Percentiles rank a stretch among this genome's conserved stretches.
These are phyloP conservation scores for Sebastes hubbsi DNA, from an alignment of 2,797 vertebrate genomes.

Conservation along the genomic window DNA sequence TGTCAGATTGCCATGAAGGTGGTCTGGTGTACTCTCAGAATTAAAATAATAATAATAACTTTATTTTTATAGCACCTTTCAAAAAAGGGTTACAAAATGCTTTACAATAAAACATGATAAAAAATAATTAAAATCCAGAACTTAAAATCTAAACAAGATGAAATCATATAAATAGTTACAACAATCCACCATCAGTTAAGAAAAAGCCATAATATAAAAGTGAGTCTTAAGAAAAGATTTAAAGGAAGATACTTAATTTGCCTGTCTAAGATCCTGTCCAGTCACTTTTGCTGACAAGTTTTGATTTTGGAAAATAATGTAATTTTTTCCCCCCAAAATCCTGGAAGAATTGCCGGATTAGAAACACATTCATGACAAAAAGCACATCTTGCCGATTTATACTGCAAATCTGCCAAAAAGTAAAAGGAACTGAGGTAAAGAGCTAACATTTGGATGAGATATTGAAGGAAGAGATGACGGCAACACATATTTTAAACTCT, in stretches of 20 bases:
- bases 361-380: background rate
- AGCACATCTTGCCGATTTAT: background rate
- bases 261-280: too few species aligned
- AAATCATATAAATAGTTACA: too few species aligned
- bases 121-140: too few species aligned
- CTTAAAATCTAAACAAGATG: too few species aligned
- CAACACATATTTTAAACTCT: background rate
- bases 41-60: background rate
- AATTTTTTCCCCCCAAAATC: background rate
- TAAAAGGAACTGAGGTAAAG: background rate
- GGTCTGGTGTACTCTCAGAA: background rate
- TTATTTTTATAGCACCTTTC: too few species aligned
- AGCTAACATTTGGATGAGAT: background rate
- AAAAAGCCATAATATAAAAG: too few species aligned
- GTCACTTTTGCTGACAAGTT: too few species aligned
- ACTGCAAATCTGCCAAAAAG: background rate
- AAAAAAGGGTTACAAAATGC: too few species aligned
- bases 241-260: too few species aligned
- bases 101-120: too few species aligned
- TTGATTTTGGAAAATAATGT: background rate
- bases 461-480: background rate
- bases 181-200: too few species aligned
- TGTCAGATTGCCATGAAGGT: background rate
- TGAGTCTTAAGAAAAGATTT: too few species aligned
- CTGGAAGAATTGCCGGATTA: background rate